These are phyloP conservation scores for Ctenochaetus hawaiiensis DNA, from an alignment of 2,797 vertebrate genomes.

Conservation along the genomic window DNA sequence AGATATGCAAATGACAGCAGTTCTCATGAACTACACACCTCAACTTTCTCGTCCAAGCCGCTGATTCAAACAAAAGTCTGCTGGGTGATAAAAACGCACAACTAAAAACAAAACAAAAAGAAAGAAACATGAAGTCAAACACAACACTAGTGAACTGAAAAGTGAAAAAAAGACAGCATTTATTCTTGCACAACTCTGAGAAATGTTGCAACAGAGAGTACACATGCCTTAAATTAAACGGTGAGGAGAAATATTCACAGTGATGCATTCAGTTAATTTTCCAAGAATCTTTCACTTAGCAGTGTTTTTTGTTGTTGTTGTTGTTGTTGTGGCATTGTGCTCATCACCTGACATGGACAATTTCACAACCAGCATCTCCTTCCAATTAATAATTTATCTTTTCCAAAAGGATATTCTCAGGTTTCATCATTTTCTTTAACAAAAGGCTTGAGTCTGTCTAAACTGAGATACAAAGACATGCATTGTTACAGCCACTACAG, in stretches of 20 bases:
- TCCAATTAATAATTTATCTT: slow-evolving; percentile 12
- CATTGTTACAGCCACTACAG: background rate
- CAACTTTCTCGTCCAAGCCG: background rate
- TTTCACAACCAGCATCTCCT: background rate
- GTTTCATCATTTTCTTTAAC: background rate
- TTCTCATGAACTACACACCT: background rate
- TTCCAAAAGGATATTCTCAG: background rate
- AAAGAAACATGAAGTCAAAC: slow-evolving; percentile 29
- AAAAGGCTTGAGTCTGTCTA: no score
- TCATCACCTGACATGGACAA: slow-evolving; percentile 11
- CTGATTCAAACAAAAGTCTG: background rate
- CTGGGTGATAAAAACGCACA: background rate
- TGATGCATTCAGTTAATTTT: slow-evolving; percentile 59
- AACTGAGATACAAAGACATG: no score
- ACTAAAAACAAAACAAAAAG: no score
- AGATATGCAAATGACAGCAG: background rate
- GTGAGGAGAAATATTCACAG: background rate
- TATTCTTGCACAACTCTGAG: slow-evolving; percentile 51
- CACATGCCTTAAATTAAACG: slow-evolving; percentile 52
- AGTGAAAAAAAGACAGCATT: slow-evolving; percentile 33
- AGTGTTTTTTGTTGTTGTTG: no score
- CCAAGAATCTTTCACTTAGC: slow-evolving; percentile 56
- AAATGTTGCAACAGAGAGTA: slow-evolving; percentile 63
- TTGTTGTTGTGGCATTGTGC: slow-evolving; percentile 23
- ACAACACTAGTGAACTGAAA: slow-evolving; percentile 30